phyloP scores from a whole-genome alignment of 1,140 invertebrate species.

The Batillaria attramentaria region DNA sequence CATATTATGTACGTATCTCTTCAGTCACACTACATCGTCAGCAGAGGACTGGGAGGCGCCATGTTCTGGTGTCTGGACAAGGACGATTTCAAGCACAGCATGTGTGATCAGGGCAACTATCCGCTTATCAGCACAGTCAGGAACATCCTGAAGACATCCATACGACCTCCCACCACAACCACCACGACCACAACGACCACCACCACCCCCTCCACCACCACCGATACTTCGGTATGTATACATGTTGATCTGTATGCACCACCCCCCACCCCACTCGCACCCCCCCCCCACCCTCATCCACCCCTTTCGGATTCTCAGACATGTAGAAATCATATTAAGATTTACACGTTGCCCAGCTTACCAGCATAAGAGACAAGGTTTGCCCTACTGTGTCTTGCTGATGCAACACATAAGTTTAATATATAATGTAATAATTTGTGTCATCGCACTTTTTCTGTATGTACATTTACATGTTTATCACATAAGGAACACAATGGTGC shows the following conservation, averaged over 20 bases:
- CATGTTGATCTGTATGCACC: neutral
- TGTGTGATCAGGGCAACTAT: neutral
- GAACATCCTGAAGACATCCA: neutral
- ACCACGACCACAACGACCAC: neutral
- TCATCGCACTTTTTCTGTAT: no score
- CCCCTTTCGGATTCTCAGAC: no score
- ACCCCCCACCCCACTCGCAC: neutral
- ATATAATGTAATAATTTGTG: no score
- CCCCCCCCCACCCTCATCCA: neutral
- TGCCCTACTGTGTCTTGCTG: no score
- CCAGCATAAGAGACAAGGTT: no score
- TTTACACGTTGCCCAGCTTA: no score
- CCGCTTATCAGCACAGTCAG: neutral
- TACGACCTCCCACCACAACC: neutral
- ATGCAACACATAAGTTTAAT: no score
- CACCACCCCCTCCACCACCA: neutral
- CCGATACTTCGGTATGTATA: neutral
- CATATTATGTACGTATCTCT: neutral
- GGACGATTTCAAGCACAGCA: conserved; percentile 15
- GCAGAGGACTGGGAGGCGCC: conserved; percentile 12
- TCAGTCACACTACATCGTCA: conserved; percentile 19
- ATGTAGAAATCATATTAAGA: no score
- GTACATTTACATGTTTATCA: no score
- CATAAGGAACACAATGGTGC: no score
- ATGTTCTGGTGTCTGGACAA: conserved; percentile 27